phyloP scores from a whole-genome alignment of 2,113 vertebrate genomes.

The Trachemys scripta region DNA sequence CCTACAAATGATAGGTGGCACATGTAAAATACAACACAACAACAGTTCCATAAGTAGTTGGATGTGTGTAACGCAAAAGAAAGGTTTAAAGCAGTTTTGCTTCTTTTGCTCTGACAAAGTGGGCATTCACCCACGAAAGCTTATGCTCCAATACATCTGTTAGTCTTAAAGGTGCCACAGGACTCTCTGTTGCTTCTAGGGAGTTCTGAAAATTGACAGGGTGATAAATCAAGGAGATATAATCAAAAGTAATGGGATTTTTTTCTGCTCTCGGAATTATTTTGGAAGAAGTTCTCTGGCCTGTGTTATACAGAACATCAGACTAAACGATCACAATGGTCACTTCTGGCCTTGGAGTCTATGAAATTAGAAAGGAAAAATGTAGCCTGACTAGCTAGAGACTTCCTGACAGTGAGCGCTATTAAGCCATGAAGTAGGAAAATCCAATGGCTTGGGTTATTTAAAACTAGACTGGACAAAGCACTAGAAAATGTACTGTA shows the following conservation, averaged over 20 bases:
- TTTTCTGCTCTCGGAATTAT: neutral
- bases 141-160: too few relatives aligned
- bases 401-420: neutral
- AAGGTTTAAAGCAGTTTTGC: neutral
- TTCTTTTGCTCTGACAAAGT: neutral
- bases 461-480: conserved; percentile 51
- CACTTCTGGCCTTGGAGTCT: neutral
- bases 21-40: conserved; percentile 7
- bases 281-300: neutral
- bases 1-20: neutral
- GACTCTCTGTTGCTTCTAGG: neutral
- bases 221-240: neutral
- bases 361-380: neutral
- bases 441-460: neutral
- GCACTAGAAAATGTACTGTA: neutral
- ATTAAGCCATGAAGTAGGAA: conserved; percentile 14
- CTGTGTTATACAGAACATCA: neutral
- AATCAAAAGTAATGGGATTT: neutral
- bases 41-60: neutral
- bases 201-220: accelerated
- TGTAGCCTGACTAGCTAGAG: neutral
- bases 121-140: too few relatives aligned
- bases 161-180: too few relatives aligned
- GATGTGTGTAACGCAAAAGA: neutral
- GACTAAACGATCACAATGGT: neutral